Base-by-base conservation (phyloP, 1,140 invertebrate genomes). In the Temnothorax nylanderi region DNA sequence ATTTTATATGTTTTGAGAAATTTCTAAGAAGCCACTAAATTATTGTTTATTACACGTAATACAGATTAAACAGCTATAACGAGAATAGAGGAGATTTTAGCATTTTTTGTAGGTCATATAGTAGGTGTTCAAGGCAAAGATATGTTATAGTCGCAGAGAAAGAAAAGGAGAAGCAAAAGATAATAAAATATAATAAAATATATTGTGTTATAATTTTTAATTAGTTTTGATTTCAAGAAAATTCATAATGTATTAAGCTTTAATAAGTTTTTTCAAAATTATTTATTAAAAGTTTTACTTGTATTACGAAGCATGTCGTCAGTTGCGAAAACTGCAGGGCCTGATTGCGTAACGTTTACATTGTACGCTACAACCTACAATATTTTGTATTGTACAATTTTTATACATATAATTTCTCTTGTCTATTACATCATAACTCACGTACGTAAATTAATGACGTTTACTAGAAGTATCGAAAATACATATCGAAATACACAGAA, bases 281-380 rank as follows among this genome's bases (percentile, higher is more conserved):
- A 62, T 41, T 26, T 11, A 13, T 18, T 18, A 11, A 3, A 11
- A 11, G 16, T 49, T 58, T 74, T 74, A 84, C 80, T 49, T 75
- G 13, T 34, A 37, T 60, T 49, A 21, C 1, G 7, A 37, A 74
- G 18, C 69, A 60, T 74, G 5, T 74, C 1, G 0, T 0, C 0
- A n/a, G 54, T 21, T 1, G 74, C 69, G 0, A 0, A 0, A 58
- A 21, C 26, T 0, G 69, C 7, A 49, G 1, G 7, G 5, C 80
- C n/a, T 34, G 67, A 0, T 34, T 90, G 74, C 2, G 58, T 26
- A 13, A 90, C 87, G 49, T 87, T 80, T 4, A 47, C 26, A 49
- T 92, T 92, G 37, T 85, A 71, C 0, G 88, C 88, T 0, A 37
- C 58, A n/a, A 92, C 81, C 90, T 92, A 49, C 13, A 44, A 13